These are phyloP conservation scores for Anthophora plumipes DNA, from an alignment of 2,888 invertebrate species.

Conservation along the genomic window DNA sequence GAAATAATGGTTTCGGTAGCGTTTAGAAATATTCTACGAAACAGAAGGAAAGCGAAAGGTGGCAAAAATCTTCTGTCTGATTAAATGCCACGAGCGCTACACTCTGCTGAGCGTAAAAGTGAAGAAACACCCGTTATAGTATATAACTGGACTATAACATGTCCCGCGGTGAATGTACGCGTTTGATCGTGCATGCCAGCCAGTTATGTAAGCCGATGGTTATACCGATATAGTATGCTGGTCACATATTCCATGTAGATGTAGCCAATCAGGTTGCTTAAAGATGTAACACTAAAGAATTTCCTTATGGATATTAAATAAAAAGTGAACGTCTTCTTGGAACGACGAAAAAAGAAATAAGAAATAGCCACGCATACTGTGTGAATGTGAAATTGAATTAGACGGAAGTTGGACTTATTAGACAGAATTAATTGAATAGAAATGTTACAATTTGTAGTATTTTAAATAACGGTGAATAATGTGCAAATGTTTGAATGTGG, in stretches of 20 bases:
- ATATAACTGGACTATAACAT: slow-evolving; percentile 41
- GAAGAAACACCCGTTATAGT: slow-evolving; percentile 61
- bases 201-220: slow-evolving; percentile 63
- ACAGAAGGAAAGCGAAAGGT: slow-evolving; percentile 48
- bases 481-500: neutral
- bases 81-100: slow-evolving; percentile 35
- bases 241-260: neutral
- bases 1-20: slow-evolving; percentile 1
- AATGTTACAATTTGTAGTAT: too few species aligned
- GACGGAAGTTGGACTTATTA: too few species aligned
- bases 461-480: neutral
- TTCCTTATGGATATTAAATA: neutral
- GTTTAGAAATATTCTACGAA: slow-evolving; percentile 33
- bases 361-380: neutral
- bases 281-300: slow-evolving; percentile 31
- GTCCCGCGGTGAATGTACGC: slow-evolving; percentile 59
- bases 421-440: neutral
- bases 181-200: slow-evolving; percentile 55
- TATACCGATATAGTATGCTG: slow-evolving; percentile 12
- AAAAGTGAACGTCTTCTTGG: slow-evolving; percentile 27
- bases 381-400: neutral
- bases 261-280: neutral
- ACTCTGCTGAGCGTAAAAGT: slow-evolving; percentile 46
- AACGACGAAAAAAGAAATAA: neutral
- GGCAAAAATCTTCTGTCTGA: slow-evolving; percentile 37